Evolutionary conservation across 2,888 invertebrate species (phyloP), one percentile per base, ranked within the genome.

Genomic region (Sphaerophoria taeniata): DNA sequence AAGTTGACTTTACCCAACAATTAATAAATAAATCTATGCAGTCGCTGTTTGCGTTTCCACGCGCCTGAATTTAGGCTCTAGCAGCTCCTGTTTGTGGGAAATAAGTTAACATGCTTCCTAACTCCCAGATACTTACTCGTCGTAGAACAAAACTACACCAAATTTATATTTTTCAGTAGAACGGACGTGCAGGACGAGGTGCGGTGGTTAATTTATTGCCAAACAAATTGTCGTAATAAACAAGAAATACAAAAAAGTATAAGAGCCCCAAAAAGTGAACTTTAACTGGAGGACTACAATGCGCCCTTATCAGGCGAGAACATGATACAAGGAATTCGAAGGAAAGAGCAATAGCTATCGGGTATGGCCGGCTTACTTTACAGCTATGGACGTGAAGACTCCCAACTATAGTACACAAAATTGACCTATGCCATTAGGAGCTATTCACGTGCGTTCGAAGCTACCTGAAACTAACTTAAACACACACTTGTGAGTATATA

Each of bases 301-400:
- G 81, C 81, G 81, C 53, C 81, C 70, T 80, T 85, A 85, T 85
- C 85, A 85, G 85, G 81, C 85, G 81, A 85, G 73, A 85, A 85
- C 81, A 85, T 85, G 81, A 85, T 85, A 70, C 81, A 65, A 81
- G 85, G 70, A 85, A 80, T 85, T 81, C 81, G 36, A 81, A 77
- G 81, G 85, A 70, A 85, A 85, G 73, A 85, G 73, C 73, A 81
- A 70, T 24, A 24, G 2, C 1, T 24, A 24, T 24, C 24, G 24
- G 24, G 24, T 24, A 24, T 24, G 24, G 24, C 24, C 24, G 24
- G 24, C 24, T 24, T 24, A 24, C 24, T 2, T 24, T 24, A 24
- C 24, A 24, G 24, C 24, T 24, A 24, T 24, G 24, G 24, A 24
- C 24, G 24, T 24, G 24, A 24, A 24, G 24, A 24, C 24, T 65